Evolutionary conservation across 2,113 vertebrate species (phyloP).

Genomic region (Protobothrops mucrosquamatus): DNA sequence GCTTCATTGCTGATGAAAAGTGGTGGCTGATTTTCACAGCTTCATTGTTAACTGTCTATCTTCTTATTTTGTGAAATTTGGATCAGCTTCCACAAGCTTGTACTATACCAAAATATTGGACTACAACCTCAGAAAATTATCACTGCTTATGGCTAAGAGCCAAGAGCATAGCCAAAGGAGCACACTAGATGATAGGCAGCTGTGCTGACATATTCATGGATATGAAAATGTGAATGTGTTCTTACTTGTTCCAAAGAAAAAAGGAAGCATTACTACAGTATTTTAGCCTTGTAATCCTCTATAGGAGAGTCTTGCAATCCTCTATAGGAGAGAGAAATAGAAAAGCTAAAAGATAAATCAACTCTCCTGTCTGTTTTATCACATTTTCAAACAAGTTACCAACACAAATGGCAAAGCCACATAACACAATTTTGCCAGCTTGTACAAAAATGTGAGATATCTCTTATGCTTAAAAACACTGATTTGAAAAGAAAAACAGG

Average conservation of each 20-base stretch:
- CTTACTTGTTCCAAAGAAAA: not conserved
- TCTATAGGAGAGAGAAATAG: not conserved
- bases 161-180: not conserved
- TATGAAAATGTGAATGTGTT: not conserved
- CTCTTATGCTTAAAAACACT: not conserved
- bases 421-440: not conserved
- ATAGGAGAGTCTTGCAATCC: not conserved
- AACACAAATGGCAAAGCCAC: not conserved
- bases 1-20: not conserved
- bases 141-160: not conserved
- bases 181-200: not conserved
- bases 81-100: not conserved
- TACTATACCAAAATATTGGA: not conserved
- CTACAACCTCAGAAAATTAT: not conserved
- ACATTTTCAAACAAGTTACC: not conserved
- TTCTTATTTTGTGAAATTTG: not conserved
- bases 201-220: not conserved
- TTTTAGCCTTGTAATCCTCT: not conserved
- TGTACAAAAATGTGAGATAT: not conserved
- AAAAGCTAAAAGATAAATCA: not conserved
- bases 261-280: not conserved
- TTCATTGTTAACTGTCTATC: not conserved
- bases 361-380: not conserved
- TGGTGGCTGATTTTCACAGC: not conserved
- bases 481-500: not conserved